Evolutionary conservation across 1,140 invertebrate genomes (phyloP).

Genomic region (Arctopsyche grandis): DNA sequence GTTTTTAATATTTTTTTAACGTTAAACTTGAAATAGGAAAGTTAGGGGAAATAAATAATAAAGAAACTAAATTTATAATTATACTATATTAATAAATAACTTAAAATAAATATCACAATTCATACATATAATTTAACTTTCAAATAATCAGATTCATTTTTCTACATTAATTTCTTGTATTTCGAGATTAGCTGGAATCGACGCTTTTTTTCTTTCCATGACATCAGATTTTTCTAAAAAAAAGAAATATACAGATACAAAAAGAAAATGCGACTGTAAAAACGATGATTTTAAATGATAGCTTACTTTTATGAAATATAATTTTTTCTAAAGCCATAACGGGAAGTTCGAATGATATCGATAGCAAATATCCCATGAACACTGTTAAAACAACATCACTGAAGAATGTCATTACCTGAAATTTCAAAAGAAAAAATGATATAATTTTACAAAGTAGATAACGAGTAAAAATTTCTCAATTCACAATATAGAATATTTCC

Average conservation of each 20-base stretch:
- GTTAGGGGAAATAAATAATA: no score
- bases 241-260: background rate
- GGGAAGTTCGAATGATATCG: conserved; percentile 8
- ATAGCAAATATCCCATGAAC: background rate
- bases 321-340: background rate
- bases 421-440: background rate
- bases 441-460: background rate
- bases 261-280: background rate
- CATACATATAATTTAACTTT: no score
- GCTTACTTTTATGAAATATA: conserved; percentile 9
- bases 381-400: conserved; percentile 2
- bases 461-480: background rate
- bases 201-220: no score
- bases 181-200: no score
- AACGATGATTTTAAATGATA: background rate
- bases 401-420: background rate
- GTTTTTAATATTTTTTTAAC: no score
- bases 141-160: no score
- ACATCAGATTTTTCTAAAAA: no score
- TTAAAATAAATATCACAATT: no score
- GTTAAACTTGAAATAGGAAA: no score
- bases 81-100: no score
- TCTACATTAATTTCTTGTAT: no score
- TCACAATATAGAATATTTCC: background rate
- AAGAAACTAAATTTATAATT: no score